These are phyloP conservation scores for Chironomus striatipennis DNA, from an alignment of 1,140 invertebrate genomes.

Conservation along the genomic window DNA sequence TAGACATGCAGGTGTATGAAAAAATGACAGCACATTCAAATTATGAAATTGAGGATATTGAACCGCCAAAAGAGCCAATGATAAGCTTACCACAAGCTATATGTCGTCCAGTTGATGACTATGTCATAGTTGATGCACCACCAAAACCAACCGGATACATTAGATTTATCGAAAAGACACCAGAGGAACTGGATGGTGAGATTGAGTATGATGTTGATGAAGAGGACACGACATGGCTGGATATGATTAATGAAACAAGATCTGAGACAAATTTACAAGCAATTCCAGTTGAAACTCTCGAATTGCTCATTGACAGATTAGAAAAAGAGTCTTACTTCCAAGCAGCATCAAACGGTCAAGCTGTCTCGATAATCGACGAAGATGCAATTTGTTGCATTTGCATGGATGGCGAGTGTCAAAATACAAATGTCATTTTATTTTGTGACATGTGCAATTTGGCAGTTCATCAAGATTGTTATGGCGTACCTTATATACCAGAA, in stretches of 20 bases:
- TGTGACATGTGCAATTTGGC: slow-evolving; percentile 98
- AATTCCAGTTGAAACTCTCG: slow-evolving; percentile 80
- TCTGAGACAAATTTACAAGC: slow-evolving; percentile 54
- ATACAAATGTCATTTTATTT: slow-evolving; percentile 19
- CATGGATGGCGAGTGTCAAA: slow-evolving; percentile 40
- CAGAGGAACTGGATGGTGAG: slow-evolving; percentile 87
- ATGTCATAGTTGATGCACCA: slow-evolving; percentile 70
- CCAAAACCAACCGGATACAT: slow-evolving; percentile 71
- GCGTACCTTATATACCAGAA: slow-evolving; percentile 95
- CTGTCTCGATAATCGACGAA: slow-evolving; percentile 77
- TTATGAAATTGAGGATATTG: slow-evolving; percentile 44
- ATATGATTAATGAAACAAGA: slow-evolving; percentile 76
- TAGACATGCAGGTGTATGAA: slow-evolving; percentile 54
- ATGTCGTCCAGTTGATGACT: slow-evolving; percentile 69
- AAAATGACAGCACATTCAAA: slow-evolving; percentile 46
- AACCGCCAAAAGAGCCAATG: slow-evolving; percentile 45
- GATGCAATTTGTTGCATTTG: slow-evolving; percentile 97
- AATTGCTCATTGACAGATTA: slow-evolving; percentile 90
- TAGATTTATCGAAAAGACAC: slow-evolving; percentile 88
- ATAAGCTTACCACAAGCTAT: slow-evolving; percentile 72
- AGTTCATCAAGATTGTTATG: slow-evolving; percentile 99
- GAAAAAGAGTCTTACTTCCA: slow-evolving; percentile 98
- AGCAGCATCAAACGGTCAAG: slow-evolving; percentile 49
- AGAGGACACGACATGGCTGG: slow-evolving; percentile 89
- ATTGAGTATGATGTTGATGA: slow-evolving; percentile 98